These are phyloP conservation scores for Lordiphosa fenestrarum DNA, from an alignment of 2,888 invertebrate genomes.

Conservation along the genomic window DNA sequence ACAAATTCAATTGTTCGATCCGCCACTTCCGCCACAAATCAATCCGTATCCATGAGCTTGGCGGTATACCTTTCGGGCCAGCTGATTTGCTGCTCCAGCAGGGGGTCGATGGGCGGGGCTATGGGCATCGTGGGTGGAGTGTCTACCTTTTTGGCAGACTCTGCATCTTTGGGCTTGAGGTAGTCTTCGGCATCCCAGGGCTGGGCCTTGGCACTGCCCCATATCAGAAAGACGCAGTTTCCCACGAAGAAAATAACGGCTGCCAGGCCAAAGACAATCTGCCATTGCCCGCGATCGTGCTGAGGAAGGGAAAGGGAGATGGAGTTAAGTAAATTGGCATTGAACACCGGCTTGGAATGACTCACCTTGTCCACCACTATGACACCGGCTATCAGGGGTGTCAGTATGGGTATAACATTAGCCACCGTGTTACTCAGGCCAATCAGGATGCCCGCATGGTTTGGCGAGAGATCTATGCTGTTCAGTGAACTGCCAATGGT, in stretches of 20 bases:
- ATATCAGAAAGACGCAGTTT: constrained; percentile 86
- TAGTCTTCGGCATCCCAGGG: constrained; percentile 85
- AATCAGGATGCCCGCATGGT: constrained; percentile 85
- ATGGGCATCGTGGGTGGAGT: constrained; percentile 4
- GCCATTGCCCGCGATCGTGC: constrained; percentile 84
- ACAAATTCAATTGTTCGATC: constrained; percentile 35
- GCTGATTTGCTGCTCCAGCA: constrained; percentile 51
- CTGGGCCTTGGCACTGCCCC: constrained; percentile 85
- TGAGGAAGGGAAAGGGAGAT: constrained; percentile 10
- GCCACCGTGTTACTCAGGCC: constrained; percentile 84
- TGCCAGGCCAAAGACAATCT: constrained; percentile 86
- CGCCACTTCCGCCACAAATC: constrained; percentile 25
- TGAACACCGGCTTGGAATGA: constrained; percentile 1
- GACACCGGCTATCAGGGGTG: constrained; percentile 83
- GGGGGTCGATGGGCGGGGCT: constrained; percentile 52
- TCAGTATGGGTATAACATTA: constrained; percentile 83
- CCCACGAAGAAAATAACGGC: constrained; percentile 86
- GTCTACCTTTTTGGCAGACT: constrained; percentile 11
- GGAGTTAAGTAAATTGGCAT: neutral
- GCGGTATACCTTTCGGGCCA: constrained; percentile 49
- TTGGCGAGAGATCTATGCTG: constrained; percentile 85
- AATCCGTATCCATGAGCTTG: constrained; percentile 39
- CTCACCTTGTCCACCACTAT: constrained; percentile 80
- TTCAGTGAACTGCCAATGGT: constrained; percentile 81
- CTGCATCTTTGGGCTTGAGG: constrained; percentile 68